A percentile compares a stretch with the other conserved stretches of the same genome.
Conservation (phyloP, 2,888 invertebrate genomes). For the Acrobasis repandana region DNA sequence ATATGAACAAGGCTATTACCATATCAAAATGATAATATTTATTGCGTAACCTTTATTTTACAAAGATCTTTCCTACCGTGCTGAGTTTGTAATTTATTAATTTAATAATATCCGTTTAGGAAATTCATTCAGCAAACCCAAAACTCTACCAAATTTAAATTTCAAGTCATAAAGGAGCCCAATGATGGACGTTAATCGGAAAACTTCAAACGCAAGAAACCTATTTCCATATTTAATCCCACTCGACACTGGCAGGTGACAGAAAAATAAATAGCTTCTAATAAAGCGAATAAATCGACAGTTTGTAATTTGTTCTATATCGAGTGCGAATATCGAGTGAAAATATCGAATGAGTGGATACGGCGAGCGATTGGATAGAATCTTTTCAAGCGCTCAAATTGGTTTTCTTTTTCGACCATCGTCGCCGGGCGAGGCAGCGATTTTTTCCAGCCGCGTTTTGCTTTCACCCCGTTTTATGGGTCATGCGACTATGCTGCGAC, state of each 20-base stretch:
- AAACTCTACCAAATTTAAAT: slow-evolving; percentile 55
- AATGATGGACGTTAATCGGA: slow-evolving; percentile 64
- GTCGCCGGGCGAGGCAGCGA: slow-evolving; percentile 47
- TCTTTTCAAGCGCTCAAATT: slow-evolving; percentile 81
- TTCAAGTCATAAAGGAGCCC: slow-evolving; percentile 51
- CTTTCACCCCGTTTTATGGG: slow-evolving; percentile 81
- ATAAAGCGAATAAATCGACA: slow-evolving; percentile 61
- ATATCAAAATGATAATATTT: not conserved
- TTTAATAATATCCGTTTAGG: not conserved
- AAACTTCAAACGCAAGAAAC: slow-evolving; percentile 65
- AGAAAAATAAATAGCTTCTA: slow-evolving; percentile 71
- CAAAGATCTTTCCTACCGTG: not conserved
- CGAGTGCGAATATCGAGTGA: slow-evolving; percentile 49
- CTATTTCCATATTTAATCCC: slow-evolving; percentile 63
- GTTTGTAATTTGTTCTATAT: slow-evolving; percentile 80
- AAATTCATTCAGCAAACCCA: slow-evolving; percentile 50
- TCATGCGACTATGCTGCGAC: slow-evolving; percentile 79
- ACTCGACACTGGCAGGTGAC: slow-evolving; percentile 70
- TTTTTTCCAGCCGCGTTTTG: slow-evolving; percentile 74
- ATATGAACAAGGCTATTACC: not conserved
- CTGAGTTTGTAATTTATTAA: not conserved
- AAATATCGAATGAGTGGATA: slow-evolving; percentile 82
- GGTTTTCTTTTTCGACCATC: slow-evolving; percentile 79
- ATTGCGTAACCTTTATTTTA: not conserved
- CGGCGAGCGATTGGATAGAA: slow-evolving; percentile 75